Percentiles rank a stretch among this genome's conserved stretches.
Conservation (phyloP, 1,140 invertebrate species). For the Gryon sp. region DNA sequence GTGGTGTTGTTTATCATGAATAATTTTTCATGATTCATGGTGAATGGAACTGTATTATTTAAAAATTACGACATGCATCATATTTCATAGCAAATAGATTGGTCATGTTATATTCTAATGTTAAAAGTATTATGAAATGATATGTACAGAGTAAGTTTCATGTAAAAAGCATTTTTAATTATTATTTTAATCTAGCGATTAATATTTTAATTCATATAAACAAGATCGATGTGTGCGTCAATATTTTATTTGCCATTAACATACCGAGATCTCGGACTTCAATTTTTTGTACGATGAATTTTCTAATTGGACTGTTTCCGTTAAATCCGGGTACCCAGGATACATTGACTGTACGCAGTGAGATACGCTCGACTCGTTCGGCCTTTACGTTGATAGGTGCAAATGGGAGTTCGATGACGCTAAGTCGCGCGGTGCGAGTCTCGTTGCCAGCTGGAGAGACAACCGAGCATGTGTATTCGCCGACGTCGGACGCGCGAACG, state of each 20-base stretch:
- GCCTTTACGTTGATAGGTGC: constrained; percentile 93
- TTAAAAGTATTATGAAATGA: no score
- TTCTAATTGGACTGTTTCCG: constrained; percentile 96
- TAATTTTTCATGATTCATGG: neutral
- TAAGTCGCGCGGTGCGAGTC: constrained; percentile 89
- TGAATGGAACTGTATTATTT: neutral
- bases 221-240: neutral
- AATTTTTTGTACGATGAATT: constrained; percentile 95
- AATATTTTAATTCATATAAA: neutral
- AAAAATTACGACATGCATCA: no score
- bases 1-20: neutral
- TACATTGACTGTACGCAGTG: constrained; percentile 87
- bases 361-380: constrained; percentile 81
- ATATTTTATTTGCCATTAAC: no score
- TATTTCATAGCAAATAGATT: no score
- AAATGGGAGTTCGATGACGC: constrained; percentile 96
- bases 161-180: no score
- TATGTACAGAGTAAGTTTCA: no score
- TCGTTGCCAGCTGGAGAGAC: constrained; percentile 94
- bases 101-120: no score
- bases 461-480: constrained; percentile 90
- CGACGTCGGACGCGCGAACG: constrained; percentile 90
- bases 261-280: constrained; percentile 91
- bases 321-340: constrained; percentile 97
- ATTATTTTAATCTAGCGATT: no score